Conservation (phyloP, 1,140 invertebrate species). For the Drosophila biarmipes region DNA sequence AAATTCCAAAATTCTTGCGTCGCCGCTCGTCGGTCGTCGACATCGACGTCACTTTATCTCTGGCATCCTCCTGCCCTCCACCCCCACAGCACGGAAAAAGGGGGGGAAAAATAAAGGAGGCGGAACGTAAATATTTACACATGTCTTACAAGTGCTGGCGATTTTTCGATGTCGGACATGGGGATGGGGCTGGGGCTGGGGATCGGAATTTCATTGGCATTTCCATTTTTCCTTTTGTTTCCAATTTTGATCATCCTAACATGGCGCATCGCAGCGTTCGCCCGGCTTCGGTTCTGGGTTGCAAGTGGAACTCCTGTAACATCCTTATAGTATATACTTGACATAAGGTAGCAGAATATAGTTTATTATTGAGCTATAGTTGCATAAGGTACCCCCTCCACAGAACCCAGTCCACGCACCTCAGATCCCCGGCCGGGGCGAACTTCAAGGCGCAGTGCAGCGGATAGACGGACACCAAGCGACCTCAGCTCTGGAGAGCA, state of each 20-base stretch:
- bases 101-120: neutral
- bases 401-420: neutral
- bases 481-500: conserved; percentile 19
- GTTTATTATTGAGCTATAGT: too few relatives aligned
- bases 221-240: conserved; percentile 46
- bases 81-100: neutral
- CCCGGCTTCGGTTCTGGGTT: neutral
- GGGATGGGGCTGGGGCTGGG: neutral
- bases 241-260: conserved; percentile 18
- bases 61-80: conserved; percentile 9
- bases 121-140: conserved; percentile 78
- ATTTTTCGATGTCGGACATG: conserved; percentile 68
- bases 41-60: conserved; percentile 65
- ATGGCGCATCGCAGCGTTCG: conserved; percentile 16
- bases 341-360: too few relatives aligned
- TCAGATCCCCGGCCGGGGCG: neutral
- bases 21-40: conserved; percentile 74
- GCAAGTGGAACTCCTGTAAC: too few relatives aligned
- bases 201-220: conserved; percentile 76
- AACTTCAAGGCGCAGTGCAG: conserved; percentile 8
- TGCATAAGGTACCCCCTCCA: too few relatives aligned
- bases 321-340: too few relatives aligned
- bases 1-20: conserved; percentile 82
- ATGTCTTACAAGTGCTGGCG: conserved; percentile 75
- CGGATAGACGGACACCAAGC: conserved; percentile 1